These are phyloP conservation scores for Ligdia adustata DNA, from an alignment of 2,888 invertebrate genomes.

Conservation along the genomic window DNA sequence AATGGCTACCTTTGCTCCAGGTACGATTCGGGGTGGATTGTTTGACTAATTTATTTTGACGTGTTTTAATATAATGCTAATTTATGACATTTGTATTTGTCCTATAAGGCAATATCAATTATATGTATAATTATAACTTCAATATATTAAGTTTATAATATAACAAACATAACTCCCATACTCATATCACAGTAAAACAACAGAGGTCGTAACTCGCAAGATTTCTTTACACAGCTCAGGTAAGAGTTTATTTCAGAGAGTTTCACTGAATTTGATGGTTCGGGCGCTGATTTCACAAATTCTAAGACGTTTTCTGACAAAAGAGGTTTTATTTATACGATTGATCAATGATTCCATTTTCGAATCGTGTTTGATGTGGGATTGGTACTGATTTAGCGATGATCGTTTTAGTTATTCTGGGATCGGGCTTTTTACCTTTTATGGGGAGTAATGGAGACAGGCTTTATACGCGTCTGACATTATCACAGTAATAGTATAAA, in stretches of 20 bases:
- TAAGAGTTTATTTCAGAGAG: constrained; percentile 12
- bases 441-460: background rate
- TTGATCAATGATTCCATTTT: constrained; percentile 21
- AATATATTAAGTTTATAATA: too few relatives aligned
- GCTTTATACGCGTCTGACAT: background rate
- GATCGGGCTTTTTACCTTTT: background rate
- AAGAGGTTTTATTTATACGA: constrained; percentile 20
- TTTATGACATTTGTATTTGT: too few relatives aligned
- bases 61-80: too few relatives aligned
- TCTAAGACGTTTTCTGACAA: constrained; percentile 18
- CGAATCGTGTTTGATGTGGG: constrained; percentile 11
- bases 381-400: constrained; percentile 16
- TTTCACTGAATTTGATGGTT: constrained; percentile 17
- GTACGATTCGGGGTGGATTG: too few relatives aligned
- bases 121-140: too few relatives aligned
- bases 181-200: too few relatives aligned
- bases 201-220: too few relatives aligned
- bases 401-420: constrained; percentile 4
- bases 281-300: constrained; percentile 21
- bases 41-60: too few relatives aligned
- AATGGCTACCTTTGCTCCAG: too few relatives aligned
- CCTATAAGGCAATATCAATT: too few relatives aligned
- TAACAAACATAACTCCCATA: too few relatives aligned
- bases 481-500: too few relatives aligned
- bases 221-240: constrained; percentile 14